Evolutionary conservation across 2,113 vertebrate species (phyloP).

Genomic region (Cyanoramphus novaezelandiae): DNA sequence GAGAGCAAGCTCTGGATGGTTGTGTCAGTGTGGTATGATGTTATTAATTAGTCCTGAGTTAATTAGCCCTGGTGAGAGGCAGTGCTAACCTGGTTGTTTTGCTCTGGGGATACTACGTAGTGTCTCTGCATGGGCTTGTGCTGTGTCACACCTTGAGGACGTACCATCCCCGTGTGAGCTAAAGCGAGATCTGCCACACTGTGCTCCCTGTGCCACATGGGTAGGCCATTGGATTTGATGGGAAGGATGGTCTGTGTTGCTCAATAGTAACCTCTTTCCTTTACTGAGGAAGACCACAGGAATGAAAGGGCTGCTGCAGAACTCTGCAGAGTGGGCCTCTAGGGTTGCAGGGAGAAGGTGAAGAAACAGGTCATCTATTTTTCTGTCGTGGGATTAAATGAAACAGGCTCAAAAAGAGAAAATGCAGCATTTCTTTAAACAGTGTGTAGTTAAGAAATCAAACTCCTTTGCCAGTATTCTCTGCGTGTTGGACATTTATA

Average conservation of each 20-base stretch:
- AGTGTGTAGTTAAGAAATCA: background rate
- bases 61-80: conserved; percentile 11
- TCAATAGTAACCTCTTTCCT: background rate
- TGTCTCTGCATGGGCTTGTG: background rate
- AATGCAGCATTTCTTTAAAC: background rate
- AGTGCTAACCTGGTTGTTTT: conserved; percentile 27
- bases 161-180: background rate
- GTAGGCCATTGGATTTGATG: background rate
- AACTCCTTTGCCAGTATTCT: background rate
- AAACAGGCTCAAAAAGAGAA: background rate
- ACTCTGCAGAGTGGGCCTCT: background rate
- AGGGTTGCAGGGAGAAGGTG: background rate
- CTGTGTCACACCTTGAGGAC: background rate
- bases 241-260: background rate
- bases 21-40: background rate
- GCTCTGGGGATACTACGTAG: background rate
- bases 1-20: background rate
- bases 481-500: background rate
- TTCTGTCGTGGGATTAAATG: background rate
- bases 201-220: background rate
- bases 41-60: conserved; percentile 56
- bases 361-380: background rate
- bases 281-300: background rate
- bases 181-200: background rate
- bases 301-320: background rate